Evolutionary conservation across 2,113 vertebrate genomes (phyloP).

Genomic region (Platysternon megacephalum): DNA sequence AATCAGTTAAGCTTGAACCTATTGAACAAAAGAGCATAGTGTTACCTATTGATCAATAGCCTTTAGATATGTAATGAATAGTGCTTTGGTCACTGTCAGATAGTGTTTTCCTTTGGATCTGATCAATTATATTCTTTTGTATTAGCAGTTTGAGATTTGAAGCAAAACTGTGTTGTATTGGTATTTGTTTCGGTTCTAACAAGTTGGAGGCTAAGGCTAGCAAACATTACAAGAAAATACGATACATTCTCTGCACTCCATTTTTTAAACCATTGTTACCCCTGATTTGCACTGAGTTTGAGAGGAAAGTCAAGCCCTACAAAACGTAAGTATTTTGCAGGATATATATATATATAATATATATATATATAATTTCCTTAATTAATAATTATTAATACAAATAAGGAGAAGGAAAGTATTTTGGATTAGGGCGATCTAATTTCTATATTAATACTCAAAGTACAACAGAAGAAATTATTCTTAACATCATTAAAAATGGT

Average conservation of each 20-base stretch:
- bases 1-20: conserved; percentile 73
- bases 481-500: neutral
- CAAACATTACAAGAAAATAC: neutral
- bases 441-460: neutral
- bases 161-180: conserved; percentile 4
- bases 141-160: conserved; percentile 9
- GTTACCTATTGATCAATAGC: conserved; percentile 63
- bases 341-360: too few species aligned
- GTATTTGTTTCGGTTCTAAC: conserved; percentile 22
- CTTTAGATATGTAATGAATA: conserved; percentile 73
- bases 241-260: neutral
- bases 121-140: conserved; percentile 71
- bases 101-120: conserved; percentile 66
- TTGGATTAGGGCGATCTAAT: neutral
- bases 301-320: neutral
- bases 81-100: conserved; percentile 58
- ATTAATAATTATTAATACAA: neutral
- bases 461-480: neutral
- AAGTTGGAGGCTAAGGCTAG: neutral
- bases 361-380: too few species aligned
- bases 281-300: neutral
- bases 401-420: neutral
- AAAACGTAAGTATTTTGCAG: neutral
- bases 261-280: neutral
- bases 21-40: conserved; percentile 56